A percentile compares a stretch with the other conserved stretches of the same genome.
Conservation (phyloP, 2,888 invertebrate genomes). For the Diaphora mendica region DNA sequence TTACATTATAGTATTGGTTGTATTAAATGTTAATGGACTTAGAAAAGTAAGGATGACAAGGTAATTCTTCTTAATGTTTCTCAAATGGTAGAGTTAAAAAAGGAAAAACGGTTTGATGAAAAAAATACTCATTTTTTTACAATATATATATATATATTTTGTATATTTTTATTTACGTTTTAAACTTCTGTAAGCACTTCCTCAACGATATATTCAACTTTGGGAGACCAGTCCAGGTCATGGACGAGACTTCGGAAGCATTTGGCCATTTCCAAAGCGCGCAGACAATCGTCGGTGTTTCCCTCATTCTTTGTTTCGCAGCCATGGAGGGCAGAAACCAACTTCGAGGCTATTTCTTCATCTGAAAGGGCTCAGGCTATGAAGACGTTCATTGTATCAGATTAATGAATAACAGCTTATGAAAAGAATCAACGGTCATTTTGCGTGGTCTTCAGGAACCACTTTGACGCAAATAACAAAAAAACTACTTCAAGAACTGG, state of each 20-base stretch:
- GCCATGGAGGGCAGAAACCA: constrained; percentile 62
- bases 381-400: not conserved
- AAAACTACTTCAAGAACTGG: too few species aligned
- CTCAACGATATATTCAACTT: constrained; percentile 63
- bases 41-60: too few species aligned
- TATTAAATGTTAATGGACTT: too few species aligned
- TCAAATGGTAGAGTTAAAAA: not conserved
- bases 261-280: constrained; percentile 70
- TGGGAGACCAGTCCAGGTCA: constrained; percentile 70
- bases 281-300: constrained; percentile 62
- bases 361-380: constrained; percentile 47
- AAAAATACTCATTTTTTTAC: too few species aligned
- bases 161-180: constrained; percentile 17
- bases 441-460: too few species aligned
- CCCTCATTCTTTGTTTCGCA: constrained; percentile 62
- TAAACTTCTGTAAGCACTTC: constrained; percentile 70
- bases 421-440: too few species aligned
- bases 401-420: not conserved
- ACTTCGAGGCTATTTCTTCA: constrained; percentile 59
- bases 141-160: too few species aligned
- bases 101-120: not conserved
- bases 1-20: too few species aligned
- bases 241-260: constrained; percentile 69
- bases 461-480: too few species aligned
- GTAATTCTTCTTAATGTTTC: too few species aligned